Conservation (phyloP, 2,888 invertebrate genomes). For the Macrophya annulata region DNA sequence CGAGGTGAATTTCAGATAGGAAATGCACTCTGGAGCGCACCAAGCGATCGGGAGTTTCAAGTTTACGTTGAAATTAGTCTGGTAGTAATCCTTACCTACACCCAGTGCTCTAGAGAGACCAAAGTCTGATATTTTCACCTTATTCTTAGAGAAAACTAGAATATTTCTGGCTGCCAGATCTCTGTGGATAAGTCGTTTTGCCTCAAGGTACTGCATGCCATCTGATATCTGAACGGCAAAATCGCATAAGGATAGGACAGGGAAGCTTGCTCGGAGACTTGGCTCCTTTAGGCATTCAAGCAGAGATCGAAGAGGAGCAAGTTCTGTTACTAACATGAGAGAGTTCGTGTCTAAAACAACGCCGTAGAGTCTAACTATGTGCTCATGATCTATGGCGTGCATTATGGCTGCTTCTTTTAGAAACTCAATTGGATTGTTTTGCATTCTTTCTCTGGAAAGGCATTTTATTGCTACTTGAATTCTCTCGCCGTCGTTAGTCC, state of each 20-base stretch:
- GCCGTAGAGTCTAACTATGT: constrained; percentile 98
- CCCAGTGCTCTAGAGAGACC: constrained; percentile 97
- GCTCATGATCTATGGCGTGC: constrained; percentile 98
- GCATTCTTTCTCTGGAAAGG: constrained; percentile 96
- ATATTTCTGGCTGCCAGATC: constrained; percentile 99
- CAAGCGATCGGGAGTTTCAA: constrained; percentile 98
- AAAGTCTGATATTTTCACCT: constrained; percentile 99
- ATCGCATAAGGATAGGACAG: constrained; percentile 95
- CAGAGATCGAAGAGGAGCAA: constrained; percentile 96
- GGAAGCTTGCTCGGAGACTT: constrained; percentile 93
- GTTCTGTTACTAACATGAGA: constrained; percentile 91
- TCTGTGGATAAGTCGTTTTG: constrained; percentile 97
- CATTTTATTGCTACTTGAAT: constrained; percentile 99
- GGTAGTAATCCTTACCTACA: constrained; percentile 99
- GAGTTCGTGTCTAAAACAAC: constrained; percentile 96
- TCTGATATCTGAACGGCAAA: constrained; percentile 98
- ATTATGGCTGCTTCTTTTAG: constrained; percentile 99
- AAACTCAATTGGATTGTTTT: constrained; percentile 97
- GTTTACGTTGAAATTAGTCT: constrained; percentile 98
- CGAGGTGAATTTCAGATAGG: constrained; percentile 96
- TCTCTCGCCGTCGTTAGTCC: constrained; percentile 96
- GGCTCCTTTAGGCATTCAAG: constrained; percentile 98
- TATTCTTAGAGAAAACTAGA: constrained; percentile 96
- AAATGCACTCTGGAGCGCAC: constrained; percentile 99
- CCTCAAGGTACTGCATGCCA: constrained; percentile 98